phyloP scores from a whole-genome alignment of 2,113 vertebrate species.

The Paracanthobrama guichenoti region DNA sequence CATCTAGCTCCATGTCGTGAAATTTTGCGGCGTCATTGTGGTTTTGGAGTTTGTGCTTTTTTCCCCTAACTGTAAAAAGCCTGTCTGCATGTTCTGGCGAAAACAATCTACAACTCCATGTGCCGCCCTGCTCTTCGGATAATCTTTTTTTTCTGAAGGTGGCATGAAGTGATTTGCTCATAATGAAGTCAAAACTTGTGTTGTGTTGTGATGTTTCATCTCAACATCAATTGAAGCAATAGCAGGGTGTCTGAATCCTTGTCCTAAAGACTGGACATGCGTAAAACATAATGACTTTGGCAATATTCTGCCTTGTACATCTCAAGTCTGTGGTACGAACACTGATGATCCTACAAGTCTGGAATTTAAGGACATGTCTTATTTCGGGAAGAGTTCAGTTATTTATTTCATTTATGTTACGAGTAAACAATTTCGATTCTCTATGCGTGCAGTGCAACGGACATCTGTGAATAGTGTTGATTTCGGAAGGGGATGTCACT shows the following conservation, averaged over 20 bases:
- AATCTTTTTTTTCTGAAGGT: not conserved
- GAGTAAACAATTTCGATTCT: conserved; percentile 74
- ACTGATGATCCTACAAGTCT: conserved; percentile 40
- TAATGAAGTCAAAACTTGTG: conserved; percentile 8
- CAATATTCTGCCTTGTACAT: conserved; percentile 27
- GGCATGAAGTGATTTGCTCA: conserved; percentile 10
- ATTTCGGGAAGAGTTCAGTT: conserved; percentile 58
- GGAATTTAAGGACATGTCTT: conserved; percentile 54
- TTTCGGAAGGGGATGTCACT: conserved; percentile 59
- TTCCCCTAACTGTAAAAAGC: not conserved
- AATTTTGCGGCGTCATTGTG: conserved; percentile 29
- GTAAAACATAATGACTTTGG: not conserved
- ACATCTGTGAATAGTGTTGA: conserved; percentile 71
- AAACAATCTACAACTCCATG: not conserved
- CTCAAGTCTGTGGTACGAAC: conserved; percentile 51
- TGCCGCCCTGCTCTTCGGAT: not conserved
- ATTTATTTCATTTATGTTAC: conserved; percentile 81
- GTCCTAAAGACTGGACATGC: not conserved
- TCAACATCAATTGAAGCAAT: conserved; percentile 20
- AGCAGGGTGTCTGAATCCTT: conserved; percentile 37
- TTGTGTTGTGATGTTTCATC: not conserved
- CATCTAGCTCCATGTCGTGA: conserved; percentile 23
- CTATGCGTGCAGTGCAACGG: conserved; percentile 72
- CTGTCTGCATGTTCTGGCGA: not conserved
- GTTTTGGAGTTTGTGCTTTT: conserved; percentile 15